Percentiles rank a stretch among this genome's conserved stretches.
Evolutionary conservation across 2,113 vertebrate species (phyloP).

Genomic region (Scatophagus argus): DNA sequence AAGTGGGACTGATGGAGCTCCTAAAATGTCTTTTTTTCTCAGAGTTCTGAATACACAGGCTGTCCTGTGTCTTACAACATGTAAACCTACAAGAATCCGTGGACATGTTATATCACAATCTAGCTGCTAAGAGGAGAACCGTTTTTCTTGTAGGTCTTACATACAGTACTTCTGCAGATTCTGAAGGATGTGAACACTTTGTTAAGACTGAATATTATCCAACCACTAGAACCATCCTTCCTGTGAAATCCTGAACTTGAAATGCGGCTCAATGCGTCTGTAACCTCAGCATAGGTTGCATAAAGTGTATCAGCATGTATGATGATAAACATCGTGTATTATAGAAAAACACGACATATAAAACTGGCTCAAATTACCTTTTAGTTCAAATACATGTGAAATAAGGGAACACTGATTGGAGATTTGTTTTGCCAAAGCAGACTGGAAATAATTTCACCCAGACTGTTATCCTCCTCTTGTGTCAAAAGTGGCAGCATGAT

Average conservation of each 20-base stretch:
- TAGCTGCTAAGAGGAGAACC: too few species aligned
- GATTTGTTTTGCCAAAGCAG: neutral
- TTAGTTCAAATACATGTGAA: constrained; percentile 2
- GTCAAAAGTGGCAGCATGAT: constrained; percentile 2
- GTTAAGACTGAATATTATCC: neutral
- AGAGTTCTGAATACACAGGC: neutral
- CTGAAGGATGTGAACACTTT: neutral
- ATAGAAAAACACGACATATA: neutral
- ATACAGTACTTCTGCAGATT: neutral
- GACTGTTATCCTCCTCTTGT: neutral
- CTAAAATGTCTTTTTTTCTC: neutral
- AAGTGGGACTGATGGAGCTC: neutral
- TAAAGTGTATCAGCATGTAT: neutral
- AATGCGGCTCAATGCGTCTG: neutral
- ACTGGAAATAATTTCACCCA: neutral
- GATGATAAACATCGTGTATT: neutral
- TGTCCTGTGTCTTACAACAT: neutral
- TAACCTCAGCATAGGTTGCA: neutral
- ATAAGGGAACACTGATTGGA: neutral
- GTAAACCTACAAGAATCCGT: neutral
- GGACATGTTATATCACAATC: too few species aligned
- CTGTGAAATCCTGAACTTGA: neutral
- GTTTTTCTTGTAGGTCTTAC: too few species aligned
- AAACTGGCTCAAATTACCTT: neutral
- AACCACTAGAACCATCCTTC: neutral